These are phyloP conservation scores for Scelioninae gen. 2 DNA, from an alignment of 2,888 invertebrate genomes.

Conservation along the genomic window DNA sequence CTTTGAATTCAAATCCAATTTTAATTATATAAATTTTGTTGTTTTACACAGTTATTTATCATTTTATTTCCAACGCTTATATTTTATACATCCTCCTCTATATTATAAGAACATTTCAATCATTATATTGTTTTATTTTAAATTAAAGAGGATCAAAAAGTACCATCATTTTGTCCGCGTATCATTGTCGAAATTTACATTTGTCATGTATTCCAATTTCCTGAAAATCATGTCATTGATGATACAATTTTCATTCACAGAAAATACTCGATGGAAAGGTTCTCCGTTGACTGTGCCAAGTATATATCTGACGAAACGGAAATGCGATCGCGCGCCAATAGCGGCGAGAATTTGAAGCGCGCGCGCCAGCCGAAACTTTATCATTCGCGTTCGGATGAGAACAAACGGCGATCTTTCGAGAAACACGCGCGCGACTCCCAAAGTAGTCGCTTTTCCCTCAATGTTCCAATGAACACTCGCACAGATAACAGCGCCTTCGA, in stretches of 20 bases:
- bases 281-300: slow-evolving; percentile 67
- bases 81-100: no score
- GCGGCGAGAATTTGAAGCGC: slow-evolving; percentile 68
- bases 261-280: slow-evolving; percentile 68
- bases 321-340: slow-evolving; percentile 67
- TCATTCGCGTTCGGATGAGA: slow-evolving; percentile 73
- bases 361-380: slow-evolving; percentile 70
- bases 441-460: slow-evolving; percentile 65
- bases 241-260: slow-evolving; percentile 52
- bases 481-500: slow-evolving; percentile 39
- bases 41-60: no score
- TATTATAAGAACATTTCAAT: no score
- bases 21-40: no score
- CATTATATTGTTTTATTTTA: no score
- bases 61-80: no score
- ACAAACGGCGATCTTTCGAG: slow-evolving; percentile 71
- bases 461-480: slow-evolving; percentile 57
- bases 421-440: slow-evolving; percentile 69
- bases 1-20: no score
- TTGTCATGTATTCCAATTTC: no score
- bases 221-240: no score
- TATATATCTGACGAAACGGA: slow-evolving; percentile 68
- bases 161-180: no score
- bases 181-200: no score
- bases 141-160: no score